phyloP scores from a whole-genome alignment of 2,888 invertebrate genomes.

The Pollenia griseotomentosa region DNA sequence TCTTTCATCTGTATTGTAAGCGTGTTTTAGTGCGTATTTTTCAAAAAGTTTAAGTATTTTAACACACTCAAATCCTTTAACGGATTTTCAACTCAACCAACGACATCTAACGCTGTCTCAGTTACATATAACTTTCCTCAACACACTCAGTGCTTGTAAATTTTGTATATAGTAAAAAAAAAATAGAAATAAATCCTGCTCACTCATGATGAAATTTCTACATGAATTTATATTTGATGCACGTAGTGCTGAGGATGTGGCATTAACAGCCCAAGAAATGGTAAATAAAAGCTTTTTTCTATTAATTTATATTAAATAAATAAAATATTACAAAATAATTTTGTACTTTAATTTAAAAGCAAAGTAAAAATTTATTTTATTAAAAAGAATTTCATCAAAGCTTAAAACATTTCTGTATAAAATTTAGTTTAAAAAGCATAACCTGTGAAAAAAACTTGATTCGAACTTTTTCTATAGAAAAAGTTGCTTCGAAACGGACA shows the following conservation, averaged over 20 bases:
- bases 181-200: background rate
- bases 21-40: background rate
- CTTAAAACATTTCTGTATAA: too few relatives aligned
- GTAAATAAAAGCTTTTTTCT: slow-evolving; percentile 77
- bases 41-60: background rate
- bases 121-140: background rate
- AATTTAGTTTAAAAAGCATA: too few relatives aligned
- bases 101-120: background rate
- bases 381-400: background rate
- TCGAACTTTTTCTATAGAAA: background rate
- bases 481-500: background rate
- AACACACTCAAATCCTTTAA: slow-evolving; percentile 39
- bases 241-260: slow-evolving; percentile 83
- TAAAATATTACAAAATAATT: background rate
- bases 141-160: slow-evolving; percentile 3
- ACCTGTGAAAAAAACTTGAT: too few relatives aligned
- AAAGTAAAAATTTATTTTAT: background rate
- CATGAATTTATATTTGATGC: slow-evolving; percentile 84
- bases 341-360: background rate
- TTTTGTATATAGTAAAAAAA: slow-evolving; percentile 8
- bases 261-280: slow-evolving; percentile 83
- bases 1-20: too few relatives aligned
- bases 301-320: background rate
- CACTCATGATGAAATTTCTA: slow-evolving; percentile 83
- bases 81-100: slow-evolving; percentile 26